A percentile compares a stretch with the other conserved stretches of the same genome.
Conservation (phyloP, 2,888 invertebrate genomes). For the Synergus umbraculus region DNA sequence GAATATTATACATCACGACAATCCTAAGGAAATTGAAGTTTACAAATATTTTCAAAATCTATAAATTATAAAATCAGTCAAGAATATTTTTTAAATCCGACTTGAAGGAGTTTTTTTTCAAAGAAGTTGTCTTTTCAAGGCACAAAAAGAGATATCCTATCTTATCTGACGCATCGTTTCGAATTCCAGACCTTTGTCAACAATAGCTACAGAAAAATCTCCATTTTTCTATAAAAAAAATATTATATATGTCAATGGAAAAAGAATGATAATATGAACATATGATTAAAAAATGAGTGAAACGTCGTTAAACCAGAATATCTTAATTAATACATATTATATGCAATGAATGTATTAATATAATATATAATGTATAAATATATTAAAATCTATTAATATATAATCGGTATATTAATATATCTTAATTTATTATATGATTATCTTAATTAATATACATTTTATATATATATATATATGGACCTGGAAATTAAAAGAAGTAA, state of each 20-base stretch:
- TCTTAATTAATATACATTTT: no score
- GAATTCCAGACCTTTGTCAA: not conserved
- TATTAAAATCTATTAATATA: no score
- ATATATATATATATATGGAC: slow-evolving; percentile 51
- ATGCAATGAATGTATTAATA: no score
- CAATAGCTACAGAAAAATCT: not conserved
- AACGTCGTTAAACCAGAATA: not conserved
- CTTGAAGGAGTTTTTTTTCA: no score
- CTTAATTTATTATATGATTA: no score
- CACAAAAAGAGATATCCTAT: not conserved
- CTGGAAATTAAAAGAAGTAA: slow-evolving; percentile 43
- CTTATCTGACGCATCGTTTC: not conserved
- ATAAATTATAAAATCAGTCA: no score
- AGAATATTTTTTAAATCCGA: not conserved
- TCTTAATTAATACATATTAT: slow-evolving; percentile 48
- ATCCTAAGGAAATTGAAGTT: not conserved
- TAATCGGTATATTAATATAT: no score
- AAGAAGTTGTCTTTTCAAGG: not conserved
- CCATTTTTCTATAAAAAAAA: not conserved
- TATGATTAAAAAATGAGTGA: not conserved
- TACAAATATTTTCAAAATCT: not conserved
- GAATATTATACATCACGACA: not conserved
- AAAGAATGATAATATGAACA: not conserved
- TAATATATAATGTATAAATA: no score
- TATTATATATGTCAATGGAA: no score